phyloP scores from a whole-genome alignment of 2,797 vertebrate genomes.

The Lutjanus campechanus region DNA sequence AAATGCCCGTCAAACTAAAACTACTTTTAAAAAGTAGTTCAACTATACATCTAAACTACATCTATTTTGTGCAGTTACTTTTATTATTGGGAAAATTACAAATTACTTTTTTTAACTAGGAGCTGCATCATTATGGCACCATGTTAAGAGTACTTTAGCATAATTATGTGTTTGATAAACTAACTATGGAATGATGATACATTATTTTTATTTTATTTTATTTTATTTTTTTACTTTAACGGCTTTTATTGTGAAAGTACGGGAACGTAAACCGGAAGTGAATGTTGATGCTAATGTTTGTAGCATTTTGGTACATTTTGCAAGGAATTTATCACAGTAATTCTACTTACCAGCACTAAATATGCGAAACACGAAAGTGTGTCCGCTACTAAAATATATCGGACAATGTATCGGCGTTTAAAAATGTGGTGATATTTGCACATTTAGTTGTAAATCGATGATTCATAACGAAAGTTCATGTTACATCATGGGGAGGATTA shows the following conservation, averaged over 20 bases:
- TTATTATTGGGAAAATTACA: no score
- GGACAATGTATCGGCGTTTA: not conserved
- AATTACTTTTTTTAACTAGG: no score
- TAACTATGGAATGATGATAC: no score
- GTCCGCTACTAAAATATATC: accelerated
- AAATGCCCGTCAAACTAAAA: no score
- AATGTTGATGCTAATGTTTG: not conserved
- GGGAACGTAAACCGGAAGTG: conserved; percentile 44
- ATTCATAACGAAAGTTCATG: not conserved
- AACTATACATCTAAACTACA: no score
- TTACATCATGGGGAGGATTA: conserved; percentile 11
- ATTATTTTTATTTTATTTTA: conserved; percentile 31
- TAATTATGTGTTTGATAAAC: no score
- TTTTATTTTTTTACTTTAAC: conserved; percentile 7
- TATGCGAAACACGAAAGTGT: accelerated
- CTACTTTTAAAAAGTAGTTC: no score
- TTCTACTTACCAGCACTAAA: not conserved
- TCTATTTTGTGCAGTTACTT: no score
- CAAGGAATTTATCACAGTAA: no score
- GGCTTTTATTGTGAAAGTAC: conserved; percentile 52
- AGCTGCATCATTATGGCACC: no score
- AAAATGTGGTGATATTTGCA: not conserved
- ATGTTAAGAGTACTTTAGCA: no score
- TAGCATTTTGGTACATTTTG: not conserved
- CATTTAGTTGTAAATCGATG: not conserved